phyloP scores from a whole-genome alignment of 2,888 invertebrate genomes.

The Limnephilus lunatus region DNA sequence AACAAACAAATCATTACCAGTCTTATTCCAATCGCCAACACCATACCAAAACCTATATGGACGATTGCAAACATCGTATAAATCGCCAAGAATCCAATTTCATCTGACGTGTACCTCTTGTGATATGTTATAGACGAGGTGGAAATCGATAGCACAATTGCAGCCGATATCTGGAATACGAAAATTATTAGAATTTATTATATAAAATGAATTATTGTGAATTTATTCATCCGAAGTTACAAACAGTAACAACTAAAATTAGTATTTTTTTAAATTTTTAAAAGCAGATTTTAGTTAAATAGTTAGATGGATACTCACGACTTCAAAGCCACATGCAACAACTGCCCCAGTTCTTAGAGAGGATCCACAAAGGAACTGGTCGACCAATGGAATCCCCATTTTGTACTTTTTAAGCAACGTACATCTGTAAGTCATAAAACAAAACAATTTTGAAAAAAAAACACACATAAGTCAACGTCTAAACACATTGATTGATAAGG shows the following conservation, averaged over 20 bases:
- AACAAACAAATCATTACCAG: neutral
- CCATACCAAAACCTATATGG: slow-evolving; percentile 7
- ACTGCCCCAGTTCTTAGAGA: slow-evolving; percentile 10
- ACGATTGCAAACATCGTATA: neutral
- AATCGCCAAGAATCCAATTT: neutral
- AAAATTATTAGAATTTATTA: neutral
- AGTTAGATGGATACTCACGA: neutral
- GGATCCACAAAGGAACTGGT: neutral
- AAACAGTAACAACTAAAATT: neutral
- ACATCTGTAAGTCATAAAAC: neutral
- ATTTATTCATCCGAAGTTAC: no score
- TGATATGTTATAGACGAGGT: neutral
- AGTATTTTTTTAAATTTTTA: neutral
- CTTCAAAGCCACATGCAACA: neutral
- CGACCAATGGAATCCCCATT: neutral
- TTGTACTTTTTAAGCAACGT: neutral
- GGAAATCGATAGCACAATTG: neutral
- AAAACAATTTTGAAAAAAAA: neutral
- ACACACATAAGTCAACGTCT: neutral
- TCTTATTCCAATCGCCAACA: slow-evolving; percentile 19
- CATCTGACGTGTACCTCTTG: neutral
- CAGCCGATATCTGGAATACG: neutral
- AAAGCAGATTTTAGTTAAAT: neutral
- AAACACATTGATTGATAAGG: neutral
- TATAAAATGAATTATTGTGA: no score